Evolutionary conservation across 2,113 vertebrate species (phyloP).

Genomic region (Serilophus lunatus): DNA sequence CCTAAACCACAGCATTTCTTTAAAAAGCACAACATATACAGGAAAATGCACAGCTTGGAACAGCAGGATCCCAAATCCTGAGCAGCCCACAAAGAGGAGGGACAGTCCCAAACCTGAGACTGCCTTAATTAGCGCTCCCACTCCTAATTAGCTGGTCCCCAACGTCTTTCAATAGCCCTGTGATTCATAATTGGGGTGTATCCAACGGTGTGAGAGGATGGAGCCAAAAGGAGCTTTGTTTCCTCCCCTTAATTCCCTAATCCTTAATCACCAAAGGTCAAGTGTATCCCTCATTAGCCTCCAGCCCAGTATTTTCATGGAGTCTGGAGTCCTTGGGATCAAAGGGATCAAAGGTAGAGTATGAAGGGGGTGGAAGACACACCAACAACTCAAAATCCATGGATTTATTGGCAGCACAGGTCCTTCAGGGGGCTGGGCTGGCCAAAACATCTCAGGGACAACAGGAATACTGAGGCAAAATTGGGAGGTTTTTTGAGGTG

Average conservation of each 20-base stretch:
- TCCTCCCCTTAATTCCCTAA: background rate
- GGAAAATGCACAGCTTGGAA: background rate
- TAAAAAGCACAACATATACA: background rate
- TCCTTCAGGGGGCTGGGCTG: background rate
- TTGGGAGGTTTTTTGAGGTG: rapidly evolving
- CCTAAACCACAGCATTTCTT: background rate
- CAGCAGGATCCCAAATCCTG: background rate
- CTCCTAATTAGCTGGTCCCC: slow-evolving; percentile 30
- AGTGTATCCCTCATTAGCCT: slow-evolving; percentile 28
- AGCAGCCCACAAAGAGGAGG: background rate
- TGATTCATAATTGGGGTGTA: background rate
- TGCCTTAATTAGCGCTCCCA: background rate
- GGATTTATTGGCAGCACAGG: background rate
- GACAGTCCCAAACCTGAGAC: background rate
- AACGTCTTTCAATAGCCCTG: background rate
- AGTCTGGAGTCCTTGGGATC: background rate
- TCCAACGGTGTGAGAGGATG: background rate
- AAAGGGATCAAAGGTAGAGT: background rate
- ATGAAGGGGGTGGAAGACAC: background rate
- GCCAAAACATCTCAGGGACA: background rate
- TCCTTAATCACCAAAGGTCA: slow-evolving; percentile 39
- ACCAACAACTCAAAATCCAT: background rate
- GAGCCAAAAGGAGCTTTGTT: background rate
- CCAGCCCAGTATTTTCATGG: background rate
- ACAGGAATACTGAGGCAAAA: background rate